Evolutionary conservation across 2,888 invertebrate genomes (phyloP), one percentile per base, ranked within the genome.

Genomic region (Horisme vitalbata): DNA sequence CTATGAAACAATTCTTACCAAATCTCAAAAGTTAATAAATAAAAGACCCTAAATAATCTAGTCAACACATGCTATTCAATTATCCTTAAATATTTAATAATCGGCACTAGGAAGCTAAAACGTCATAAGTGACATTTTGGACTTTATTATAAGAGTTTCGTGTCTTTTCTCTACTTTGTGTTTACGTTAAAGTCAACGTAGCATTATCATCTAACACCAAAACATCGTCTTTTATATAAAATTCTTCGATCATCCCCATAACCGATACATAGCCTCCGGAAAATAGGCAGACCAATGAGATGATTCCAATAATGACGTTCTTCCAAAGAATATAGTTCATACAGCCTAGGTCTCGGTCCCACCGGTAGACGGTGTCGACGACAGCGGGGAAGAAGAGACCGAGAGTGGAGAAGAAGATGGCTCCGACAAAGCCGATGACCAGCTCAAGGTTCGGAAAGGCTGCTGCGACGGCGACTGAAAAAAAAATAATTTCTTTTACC

Each of bases 381-480:
- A 94, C 76, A 0, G 95, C 94, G 8, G 96, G 95, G 15, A 94
- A 91, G 34, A 94, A 83, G 11, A 96, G 91, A 0, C 97, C 97
- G 35, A 94, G 89, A 3, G 93, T 91, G 0, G 94, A 94, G 67
- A 94, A 93, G 68, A 93, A 93, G 8, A 93, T 90, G 1, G 97
- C 94, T 9, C 98, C 98, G 0, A 97, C 95, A 41, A 98, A 88
- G 32, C 96, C 94, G 65, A 98, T 97, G 57, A 97, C 95, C 1
- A 97, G 91, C 48, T 95, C 96, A 53, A 98, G 83, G 66, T 96
- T 93, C 0, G 97, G 97, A 37, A 98, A 95, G 1, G 93, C 91
- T 2, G 94, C 93, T 0, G 96, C 96, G 31, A 96, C 74, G 1
- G 91, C 91, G 61, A 96, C 96, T 91, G 92, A 32, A 28, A 14